Conservation (phyloP, 2,113 vertebrate species). For the Acinonyx jubatus region DNA sequence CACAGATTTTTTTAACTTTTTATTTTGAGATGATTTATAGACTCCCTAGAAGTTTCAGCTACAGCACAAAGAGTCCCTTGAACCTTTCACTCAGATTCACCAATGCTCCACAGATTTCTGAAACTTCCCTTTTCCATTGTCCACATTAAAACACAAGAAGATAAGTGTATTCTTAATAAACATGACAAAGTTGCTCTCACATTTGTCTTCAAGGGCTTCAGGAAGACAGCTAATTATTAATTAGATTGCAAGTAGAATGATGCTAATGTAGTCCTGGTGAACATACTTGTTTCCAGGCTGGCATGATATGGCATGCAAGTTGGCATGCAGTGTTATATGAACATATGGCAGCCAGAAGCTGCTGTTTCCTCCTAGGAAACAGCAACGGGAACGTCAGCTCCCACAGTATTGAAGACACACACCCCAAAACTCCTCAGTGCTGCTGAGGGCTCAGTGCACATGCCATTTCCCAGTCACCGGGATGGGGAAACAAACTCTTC, state of each 20-base stretch:
- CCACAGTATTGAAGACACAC: constrained; percentile 66
- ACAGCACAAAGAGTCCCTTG: background rate
- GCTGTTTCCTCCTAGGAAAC: constrained; percentile 75
- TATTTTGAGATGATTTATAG: constrained; percentile 24
- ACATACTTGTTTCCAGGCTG: constrained; percentile 69
- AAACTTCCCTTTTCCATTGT: constrained; percentile 14
- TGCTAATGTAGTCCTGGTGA: constrained; percentile 68
- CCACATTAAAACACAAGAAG: background rate
- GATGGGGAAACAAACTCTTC: background rate
- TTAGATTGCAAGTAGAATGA: constrained; percentile 50
- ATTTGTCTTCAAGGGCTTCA: constrained; percentile 57
- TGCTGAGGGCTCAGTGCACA: constrained; percentile 43
- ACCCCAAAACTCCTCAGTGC: constrained; percentile 44
- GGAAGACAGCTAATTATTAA: constrained; percentile 68
- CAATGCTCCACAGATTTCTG: background rate
- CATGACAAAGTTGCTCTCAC: constrained; percentile 47
- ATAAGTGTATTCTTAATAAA: constrained; percentile 57
- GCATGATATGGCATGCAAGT: constrained; percentile 80
- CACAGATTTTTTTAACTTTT: background rate
- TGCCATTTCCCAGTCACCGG: constrained; percentile 48
- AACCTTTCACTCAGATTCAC: background rate
- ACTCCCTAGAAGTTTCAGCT: background rate
- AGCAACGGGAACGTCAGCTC: constrained; percentile 64
- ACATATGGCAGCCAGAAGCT: constrained; percentile 78
- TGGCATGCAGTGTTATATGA: constrained; percentile 72